phyloP scores from a whole-genome alignment of 2,113 vertebrate species.

The Emydocephalus ijimae region DNA sequence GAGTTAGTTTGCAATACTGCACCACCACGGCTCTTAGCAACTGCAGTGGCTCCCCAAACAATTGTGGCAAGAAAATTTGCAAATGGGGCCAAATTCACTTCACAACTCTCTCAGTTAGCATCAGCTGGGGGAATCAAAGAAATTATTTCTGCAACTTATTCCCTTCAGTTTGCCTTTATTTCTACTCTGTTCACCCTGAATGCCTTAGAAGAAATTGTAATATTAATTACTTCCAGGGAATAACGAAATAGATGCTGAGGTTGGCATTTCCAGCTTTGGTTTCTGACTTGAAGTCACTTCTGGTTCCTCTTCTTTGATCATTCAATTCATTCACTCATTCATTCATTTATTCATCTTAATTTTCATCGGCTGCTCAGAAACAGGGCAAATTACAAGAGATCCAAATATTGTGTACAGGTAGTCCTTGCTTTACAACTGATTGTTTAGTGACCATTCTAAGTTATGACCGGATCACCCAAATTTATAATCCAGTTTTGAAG shows the following conservation, averaged over 20 bases:
- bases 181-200: background rate
- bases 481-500: too few relatives aligned
- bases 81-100: too few relatives aligned
- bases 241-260: background rate
- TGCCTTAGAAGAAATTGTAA: background rate
- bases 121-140: background rate
- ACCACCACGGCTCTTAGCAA: too few relatives aligned
- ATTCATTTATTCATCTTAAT: background rate
- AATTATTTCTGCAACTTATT: background rate
- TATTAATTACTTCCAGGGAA: background rate
- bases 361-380: background rate
- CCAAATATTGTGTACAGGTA: too few relatives aligned
- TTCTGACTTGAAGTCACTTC: background rate
- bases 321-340: background rate
- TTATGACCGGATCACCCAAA: too few relatives aligned
- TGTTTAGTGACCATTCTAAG: too few relatives aligned
- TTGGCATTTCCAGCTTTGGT: background rate
- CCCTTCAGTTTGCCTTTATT: background rate
- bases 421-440: too few relatives aligned
- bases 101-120: too few relatives aligned
- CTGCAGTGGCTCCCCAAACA: too few relatives aligned
- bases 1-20: too few relatives aligned
- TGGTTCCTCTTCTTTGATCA: background rate
- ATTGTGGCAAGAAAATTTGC: too few relatives aligned
- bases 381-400: too few relatives aligned